These are phyloP conservation scores for Sturnira hondurensis DNA, from an alignment of 2,113 vertebrate genomes.

Conservation along the genomic window DNA sequence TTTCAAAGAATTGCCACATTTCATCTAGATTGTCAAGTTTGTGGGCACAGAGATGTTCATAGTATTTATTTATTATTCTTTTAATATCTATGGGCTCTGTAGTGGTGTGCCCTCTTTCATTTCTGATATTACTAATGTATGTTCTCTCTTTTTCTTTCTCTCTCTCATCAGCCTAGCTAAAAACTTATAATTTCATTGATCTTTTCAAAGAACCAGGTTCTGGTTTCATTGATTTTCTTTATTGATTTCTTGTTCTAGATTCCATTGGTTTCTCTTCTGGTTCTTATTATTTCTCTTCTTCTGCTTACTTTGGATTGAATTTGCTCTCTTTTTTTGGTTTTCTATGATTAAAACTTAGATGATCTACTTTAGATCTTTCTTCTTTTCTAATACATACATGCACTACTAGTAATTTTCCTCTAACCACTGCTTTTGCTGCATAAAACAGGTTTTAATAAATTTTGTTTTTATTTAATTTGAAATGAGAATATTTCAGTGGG, in stretches of 20 bases:
- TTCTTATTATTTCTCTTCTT: neutral
- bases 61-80: neutral
- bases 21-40: neutral
- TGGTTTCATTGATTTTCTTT: neutral
- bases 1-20: neutral
- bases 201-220: neutral
- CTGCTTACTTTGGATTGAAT: neutral
- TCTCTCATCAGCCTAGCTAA: neutral
- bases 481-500: too few relatives aligned
- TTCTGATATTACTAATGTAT: neutral
- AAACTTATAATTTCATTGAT: neutral
- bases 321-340: neutral
- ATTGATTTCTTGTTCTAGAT: neutral
- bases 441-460: neutral
- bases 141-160: neutral
- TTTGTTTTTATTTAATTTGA: neutral
- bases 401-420: neutral
- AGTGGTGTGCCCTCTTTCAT: neutral
- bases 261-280: neutral
- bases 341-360: neutral
- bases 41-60: neutral
- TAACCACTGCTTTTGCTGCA: neutral
- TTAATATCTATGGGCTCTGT: neutral
- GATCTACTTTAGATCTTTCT: neutral
- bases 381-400: neutral